Percentiles rank a stretch among this genome's conserved stretches.
phyloP scores from a whole-genome alignment of 2,113 vertebrate species.

The Nothobranchius kuhntae region DNA sequence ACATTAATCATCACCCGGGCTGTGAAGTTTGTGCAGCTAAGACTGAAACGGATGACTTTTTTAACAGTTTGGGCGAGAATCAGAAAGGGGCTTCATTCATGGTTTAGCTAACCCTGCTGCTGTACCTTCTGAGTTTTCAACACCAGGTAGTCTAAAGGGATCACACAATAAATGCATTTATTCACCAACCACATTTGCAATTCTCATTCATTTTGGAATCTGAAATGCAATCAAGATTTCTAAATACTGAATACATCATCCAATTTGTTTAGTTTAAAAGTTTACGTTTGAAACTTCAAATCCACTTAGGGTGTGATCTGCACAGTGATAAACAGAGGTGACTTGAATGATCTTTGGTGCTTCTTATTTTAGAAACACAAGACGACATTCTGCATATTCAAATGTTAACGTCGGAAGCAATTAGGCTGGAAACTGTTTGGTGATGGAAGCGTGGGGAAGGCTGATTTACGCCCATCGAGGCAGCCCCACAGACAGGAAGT shows the following conservation, averaged over 20 bases:
- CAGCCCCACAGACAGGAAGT: slow-evolving; percentile 61
- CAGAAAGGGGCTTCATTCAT: slow-evolving; percentile 41
- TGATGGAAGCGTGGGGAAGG: slow-evolving; percentile 49
- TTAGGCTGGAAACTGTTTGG: slow-evolving; percentile 66
- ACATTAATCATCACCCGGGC: slow-evolving; percentile 69
- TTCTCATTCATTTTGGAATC: slow-evolving; percentile 54
- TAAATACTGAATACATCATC: slow-evolving; percentile 42
- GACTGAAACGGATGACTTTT: slow-evolving; percentile 32
- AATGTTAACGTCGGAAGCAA: slow-evolving; percentile 65
- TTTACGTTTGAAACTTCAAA: slow-evolving; percentile 53
- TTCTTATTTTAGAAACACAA: slow-evolving; percentile 50
- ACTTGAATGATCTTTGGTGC: slow-evolving; percentile 17
- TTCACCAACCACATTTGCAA: slow-evolving; percentile 53
- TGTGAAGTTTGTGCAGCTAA: slow-evolving; percentile 58
- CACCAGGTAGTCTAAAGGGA: slow-evolving; percentile 14
- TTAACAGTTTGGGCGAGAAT: slow-evolving; percentile 27
- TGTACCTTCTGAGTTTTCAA: slow-evolving; percentile 48
- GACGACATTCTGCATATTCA: slow-evolving; percentile 48
- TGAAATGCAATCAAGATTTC: slow-evolving; percentile 65
- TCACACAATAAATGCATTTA: slow-evolving; percentile 52
- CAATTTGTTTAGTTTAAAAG: slow-evolving; percentile 48
- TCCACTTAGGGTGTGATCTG: slow-evolving; percentile 35
- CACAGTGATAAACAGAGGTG: slow-evolving; percentile 60
- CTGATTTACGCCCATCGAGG: slow-evolving; percentile 64
- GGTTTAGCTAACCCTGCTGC: slow-evolving; percentile 10